A percentile compares a stretch with the other conserved stretches of the same genome.
Evolutionary conservation across 1,140 invertebrate genomes (phyloP).

Genomic region (Pogonomyrmex barbatus): DNA sequence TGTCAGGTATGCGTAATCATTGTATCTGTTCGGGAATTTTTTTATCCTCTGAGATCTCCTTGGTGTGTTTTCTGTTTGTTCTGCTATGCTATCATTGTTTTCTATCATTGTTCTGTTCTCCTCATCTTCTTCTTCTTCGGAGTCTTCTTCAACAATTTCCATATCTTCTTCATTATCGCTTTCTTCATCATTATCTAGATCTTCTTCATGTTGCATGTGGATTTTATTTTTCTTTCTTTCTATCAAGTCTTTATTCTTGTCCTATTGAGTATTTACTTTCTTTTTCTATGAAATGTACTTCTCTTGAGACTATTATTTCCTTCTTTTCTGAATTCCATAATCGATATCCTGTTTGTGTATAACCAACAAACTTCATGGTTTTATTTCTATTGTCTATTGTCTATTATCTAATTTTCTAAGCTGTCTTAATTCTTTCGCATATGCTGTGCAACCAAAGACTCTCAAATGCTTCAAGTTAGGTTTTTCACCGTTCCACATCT

Average conservation of each 20-base stretch:
- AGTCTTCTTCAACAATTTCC: background rate
- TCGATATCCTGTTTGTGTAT: slow-evolving; percentile 17
- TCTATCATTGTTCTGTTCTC: background rate
- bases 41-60: background rate
- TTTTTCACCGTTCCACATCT: background rate
- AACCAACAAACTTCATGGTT: background rate
- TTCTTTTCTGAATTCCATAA: background rate
- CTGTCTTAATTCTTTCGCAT: background rate
- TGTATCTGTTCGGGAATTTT: slow-evolving; percentile 21
- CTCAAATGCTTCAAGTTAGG: background rate
- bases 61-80: background rate
- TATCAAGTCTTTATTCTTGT: background rate
- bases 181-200: too few species aligned
- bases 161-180: background rate
- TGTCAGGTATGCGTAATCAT: slow-evolving; percentile 46
- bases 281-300: background rate
- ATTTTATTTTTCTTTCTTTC: background rate
- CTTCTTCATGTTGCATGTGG: background rate
- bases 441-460: background rate
- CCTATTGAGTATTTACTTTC: background rate
- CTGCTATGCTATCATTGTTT: background rate
- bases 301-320: background rate
- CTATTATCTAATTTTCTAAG: background rate
- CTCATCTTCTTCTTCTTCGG: background rate
- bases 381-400: background rate